Evolutionary conservation across 2,113 vertebrate species (phyloP).

Genomic region (Rafetus swinhoei): DNA sequence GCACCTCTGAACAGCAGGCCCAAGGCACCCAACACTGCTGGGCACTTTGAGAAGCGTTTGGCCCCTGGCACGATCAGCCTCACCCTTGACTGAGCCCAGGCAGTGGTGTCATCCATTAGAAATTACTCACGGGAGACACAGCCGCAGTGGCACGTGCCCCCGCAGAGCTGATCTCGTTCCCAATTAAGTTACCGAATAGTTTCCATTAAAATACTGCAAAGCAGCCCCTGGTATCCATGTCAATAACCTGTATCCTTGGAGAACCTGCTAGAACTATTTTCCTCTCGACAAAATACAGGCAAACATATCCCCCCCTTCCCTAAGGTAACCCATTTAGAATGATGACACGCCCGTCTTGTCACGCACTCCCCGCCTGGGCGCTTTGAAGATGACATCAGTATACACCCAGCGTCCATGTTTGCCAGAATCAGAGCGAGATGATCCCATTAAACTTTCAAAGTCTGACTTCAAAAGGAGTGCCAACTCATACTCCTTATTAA

Average conservation of each 20-base stretch:
- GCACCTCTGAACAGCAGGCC: not conserved
- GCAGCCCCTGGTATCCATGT: not conserved
- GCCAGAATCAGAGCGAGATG: conserved; percentile 32
- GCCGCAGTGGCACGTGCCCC: not conserved
- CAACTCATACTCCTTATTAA: rapidly evolving
- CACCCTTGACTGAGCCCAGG: not conserved
- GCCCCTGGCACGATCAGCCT: not conserved
- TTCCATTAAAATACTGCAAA: not conserved
- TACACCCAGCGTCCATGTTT: not conserved
- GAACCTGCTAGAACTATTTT: rapidly evolving
- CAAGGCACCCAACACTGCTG: not conserved
- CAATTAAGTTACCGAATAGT: not conserved
- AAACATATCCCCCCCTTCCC: rapidly evolving
- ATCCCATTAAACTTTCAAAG: conserved; percentile 43
- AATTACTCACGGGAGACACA: not conserved
- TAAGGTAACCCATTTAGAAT: not conserved
- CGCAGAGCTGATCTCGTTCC: not conserved
- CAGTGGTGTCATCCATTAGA: not conserved
- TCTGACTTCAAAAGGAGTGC: conserved; percentile 3
- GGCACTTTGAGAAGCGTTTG: not conserved
- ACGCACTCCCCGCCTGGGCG: rapidly evolving
- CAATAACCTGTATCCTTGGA: rapidly evolving
- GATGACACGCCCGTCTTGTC: rapidly evolving
- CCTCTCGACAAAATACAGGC: not conserved
- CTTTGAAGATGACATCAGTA: not conserved